phyloP scores from a whole-genome alignment of 2,888 invertebrate species.

The Aleiodes testaceus region DNA sequence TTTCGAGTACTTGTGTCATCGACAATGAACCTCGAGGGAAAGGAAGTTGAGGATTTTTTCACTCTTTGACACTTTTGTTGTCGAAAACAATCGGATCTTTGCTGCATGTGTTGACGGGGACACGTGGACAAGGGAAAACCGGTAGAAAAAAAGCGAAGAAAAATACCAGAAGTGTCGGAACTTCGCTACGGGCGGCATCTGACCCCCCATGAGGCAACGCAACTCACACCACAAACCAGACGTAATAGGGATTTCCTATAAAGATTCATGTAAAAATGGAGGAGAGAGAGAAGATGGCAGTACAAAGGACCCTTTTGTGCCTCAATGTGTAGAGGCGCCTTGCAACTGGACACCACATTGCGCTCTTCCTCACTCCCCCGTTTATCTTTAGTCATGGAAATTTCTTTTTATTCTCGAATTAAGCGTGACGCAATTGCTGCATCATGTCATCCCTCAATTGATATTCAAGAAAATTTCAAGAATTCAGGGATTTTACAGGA shows the following conservation, averaged over 20 bases:
- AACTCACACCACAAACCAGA: constrained; percentile 43
- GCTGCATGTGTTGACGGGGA: not conserved
- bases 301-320: constrained; percentile 68
- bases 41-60: too few species aligned
- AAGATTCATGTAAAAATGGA: constrained; percentile 52
- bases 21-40: too few species aligned
- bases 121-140: constrained; percentile 13
- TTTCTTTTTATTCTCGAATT: constrained; percentile 29
- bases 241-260: constrained; percentile 61
- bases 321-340: constrained; percentile 55
- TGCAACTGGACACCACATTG: constrained; percentile 71
- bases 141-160: not conserved
- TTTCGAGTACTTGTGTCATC: constrained; percentile 16
- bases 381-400: not conserved
- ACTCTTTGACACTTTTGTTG: too few species aligned
- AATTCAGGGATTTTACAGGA: not conserved
- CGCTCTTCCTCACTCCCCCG: constrained; percentile 49
- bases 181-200: constrained; percentile 62
- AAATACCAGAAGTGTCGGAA: constrained; percentile 32
- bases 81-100: not conserved
- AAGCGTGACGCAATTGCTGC: constrained; percentile 44
- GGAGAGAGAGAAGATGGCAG: constrained; percentile 47
- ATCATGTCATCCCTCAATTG: not conserved
- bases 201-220: constrained; percentile 62
- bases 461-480: not conserved